Percentiles rank a stretch among this genome's conserved stretches.
Evolutionary conservation across 2,888 invertebrate species (phyloP).

Genomic region (Hoplodrina ambigua): DNA sequence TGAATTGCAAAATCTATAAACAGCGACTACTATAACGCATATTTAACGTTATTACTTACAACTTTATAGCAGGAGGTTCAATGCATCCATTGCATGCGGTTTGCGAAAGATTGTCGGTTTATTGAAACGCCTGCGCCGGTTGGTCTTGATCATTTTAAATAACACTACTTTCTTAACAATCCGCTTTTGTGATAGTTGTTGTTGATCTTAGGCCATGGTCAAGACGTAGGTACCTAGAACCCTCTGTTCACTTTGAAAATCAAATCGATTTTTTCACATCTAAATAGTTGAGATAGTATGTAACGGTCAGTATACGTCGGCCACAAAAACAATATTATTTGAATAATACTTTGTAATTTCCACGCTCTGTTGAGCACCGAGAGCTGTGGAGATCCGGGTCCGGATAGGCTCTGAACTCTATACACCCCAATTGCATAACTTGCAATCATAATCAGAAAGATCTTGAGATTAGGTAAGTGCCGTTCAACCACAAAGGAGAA

Average conservation of each 20-base stretch:
- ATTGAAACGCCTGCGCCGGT: constrained; percentile 18
- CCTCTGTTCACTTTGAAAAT: constrained; percentile 9
- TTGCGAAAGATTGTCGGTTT: constrained; percentile 18
- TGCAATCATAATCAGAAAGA: no score
- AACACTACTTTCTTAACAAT: constrained; percentile 47
- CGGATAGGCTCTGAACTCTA: no score
- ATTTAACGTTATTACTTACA: not conserved
- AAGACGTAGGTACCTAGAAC: not conserved
- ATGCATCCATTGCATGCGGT: constrained; percentile 15
- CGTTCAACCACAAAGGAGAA: not conserved
- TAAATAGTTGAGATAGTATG: no score
- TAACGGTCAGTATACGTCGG: no score
- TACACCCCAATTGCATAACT: no score
- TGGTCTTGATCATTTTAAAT: constrained; percentile 40
- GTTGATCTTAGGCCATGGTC: constrained; percentile 29
- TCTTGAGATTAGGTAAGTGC: no score
- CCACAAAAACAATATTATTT: no score
- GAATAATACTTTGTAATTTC: no score
- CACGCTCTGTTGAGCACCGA: no score
- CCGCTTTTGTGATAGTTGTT: constrained; percentile 34
- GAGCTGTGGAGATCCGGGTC: no score
- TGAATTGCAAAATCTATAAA: constrained; percentile 5
- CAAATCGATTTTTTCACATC: not conserved
- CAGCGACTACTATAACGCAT: constrained; percentile 1
- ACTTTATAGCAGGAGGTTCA: not conserved